Percentiles rank a stretch among this genome's conserved stretches.
Evolutionary conservation across 1,140 invertebrate species (phyloP).

Genomic region (Gryon sp.): DNA sequence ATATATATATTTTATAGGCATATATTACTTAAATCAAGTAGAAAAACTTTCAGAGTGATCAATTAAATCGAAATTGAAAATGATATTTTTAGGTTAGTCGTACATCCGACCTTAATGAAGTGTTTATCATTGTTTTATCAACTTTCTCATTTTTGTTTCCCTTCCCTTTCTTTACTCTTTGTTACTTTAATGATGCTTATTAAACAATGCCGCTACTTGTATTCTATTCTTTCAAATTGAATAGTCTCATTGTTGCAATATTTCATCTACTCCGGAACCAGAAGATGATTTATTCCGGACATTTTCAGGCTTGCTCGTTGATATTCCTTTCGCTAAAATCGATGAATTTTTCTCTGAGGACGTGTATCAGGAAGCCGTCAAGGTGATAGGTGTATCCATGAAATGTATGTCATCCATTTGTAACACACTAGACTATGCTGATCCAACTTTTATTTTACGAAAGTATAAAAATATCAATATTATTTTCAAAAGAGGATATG

Average conservation of each 20-base stretch:
- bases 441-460: slow-evolving; percentile 2
- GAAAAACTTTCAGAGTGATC: too few relatives aligned
- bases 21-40: too few relatives aligned
- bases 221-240: not conserved
- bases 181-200: too few relatives aligned
- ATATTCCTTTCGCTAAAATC: slow-evolving; percentile 4
- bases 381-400: not conserved
- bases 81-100: too few relatives aligned
- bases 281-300: not conserved
- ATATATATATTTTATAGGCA: too few relatives aligned
- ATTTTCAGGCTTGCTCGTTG: not conserved
- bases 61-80: too few relatives aligned
- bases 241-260: not conserved
- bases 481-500: not conserved
- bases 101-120: too few relatives aligned
- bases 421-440: not conserved
- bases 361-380: slow-evolving; percentile 9
- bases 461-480: not conserved
- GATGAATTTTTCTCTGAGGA: slow-evolving; percentile 7
- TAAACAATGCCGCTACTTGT: not conserved
- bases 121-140: too few relatives aligned
- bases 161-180: too few relatives aligned
- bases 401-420: not conserved
- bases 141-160: too few relatives aligned
- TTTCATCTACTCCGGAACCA: not conserved